Evolutionary conservation across 2,113 vertebrate genomes (phyloP).

Genomic region (Oncorhynchus nerka): DNA sequence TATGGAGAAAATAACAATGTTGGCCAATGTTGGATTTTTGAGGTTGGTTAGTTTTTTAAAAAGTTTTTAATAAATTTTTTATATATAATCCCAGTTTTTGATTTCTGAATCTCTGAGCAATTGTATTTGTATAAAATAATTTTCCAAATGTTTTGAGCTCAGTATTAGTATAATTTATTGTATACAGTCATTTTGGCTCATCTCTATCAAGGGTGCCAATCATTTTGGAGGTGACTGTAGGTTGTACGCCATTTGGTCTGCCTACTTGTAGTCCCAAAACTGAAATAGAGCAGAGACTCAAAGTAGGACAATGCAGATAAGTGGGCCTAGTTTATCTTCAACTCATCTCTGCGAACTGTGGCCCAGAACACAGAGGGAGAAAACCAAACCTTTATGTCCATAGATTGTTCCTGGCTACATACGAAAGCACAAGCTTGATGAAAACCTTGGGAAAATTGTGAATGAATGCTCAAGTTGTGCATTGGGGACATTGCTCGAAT

Average conservation of each 20-base stretch:
- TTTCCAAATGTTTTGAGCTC: too few species aligned
- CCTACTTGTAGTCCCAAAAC: not conserved
- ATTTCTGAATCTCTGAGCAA: too few species aligned
- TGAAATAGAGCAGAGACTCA: slow-evolving; percentile 43
- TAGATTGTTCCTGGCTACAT: slow-evolving; percentile 14
- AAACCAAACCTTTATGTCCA: slow-evolving; percentile 1
- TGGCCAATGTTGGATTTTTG: too few species aligned
- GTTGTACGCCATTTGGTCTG: slow-evolving; percentile 9
- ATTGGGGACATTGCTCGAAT: slow-evolving; percentile 39
- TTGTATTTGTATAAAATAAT: too few species aligned
- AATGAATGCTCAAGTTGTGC: slow-evolving; percentile 45
- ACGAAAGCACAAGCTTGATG: slow-evolving; percentile 32
- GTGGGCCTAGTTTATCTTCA: slow-evolving; percentile 37
- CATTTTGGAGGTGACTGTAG: too few species aligned
- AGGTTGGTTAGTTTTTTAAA: too few species aligned
- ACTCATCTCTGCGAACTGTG: slow-evolving; percentile 13
- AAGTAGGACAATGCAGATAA: slow-evolving; percentile 66
- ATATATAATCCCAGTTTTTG: too few species aligned
- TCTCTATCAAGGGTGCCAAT: too few species aligned
- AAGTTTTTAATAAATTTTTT: accelerated
- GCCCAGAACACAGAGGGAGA: slow-evolving; percentile 34
- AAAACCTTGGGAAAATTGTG: slow-evolving; percentile 56
- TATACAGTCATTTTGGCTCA: too few species aligned
- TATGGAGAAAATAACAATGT: too few species aligned
- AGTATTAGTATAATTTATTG: too few species aligned